Conservation (phyloP, 2,113 vertebrate species). For the Lepisosteus osseus region DNA sequence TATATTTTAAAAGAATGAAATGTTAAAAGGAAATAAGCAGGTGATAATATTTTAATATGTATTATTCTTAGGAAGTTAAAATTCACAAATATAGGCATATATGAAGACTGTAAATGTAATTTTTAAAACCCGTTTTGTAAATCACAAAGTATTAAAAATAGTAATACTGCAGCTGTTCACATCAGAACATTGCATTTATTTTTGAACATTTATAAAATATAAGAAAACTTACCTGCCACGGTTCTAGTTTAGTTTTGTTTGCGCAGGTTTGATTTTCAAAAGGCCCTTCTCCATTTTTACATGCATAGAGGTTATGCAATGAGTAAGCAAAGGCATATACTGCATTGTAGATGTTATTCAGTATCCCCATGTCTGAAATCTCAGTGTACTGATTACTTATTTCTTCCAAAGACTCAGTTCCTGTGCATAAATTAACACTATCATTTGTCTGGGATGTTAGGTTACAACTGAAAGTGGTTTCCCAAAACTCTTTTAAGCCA, state of each 20-base stretch:
- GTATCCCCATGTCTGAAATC: constrained; percentile 33
- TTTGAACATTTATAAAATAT: too few relatives aligned
- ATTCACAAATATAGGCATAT: too few relatives aligned
- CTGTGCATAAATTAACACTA: constrained; percentile 22
- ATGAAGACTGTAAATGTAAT: too few relatives aligned
- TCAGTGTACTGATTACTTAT: constrained; percentile 40
- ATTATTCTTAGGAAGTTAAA: too few relatives aligned
- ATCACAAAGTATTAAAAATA: too few relatives aligned
- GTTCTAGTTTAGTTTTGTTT: not conserved
- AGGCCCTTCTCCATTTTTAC: constrained; percentile 6
- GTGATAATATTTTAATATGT: too few relatives aligned
- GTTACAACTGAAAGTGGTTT: constrained; percentile 33
- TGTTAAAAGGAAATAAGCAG: too few relatives aligned
- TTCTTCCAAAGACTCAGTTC: constrained; percentile 30
- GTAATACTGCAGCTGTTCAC: too few relatives aligned
- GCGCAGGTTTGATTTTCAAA: constrained; percentile 8
- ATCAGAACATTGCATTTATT: too few relatives aligned
- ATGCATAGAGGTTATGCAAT: constrained; percentile 28
- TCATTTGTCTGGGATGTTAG: too few relatives aligned
- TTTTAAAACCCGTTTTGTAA: too few relatives aligned
- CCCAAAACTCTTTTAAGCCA: constrained; percentile 43
- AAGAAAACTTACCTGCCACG: not conserved
- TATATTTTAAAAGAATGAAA: too few relatives aligned
- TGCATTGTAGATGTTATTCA: constrained; percentile 41
- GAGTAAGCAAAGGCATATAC: constrained; percentile 40